Conservation (phyloP, 2,888 invertebrate species). For the Xylophagus ater region DNA sequence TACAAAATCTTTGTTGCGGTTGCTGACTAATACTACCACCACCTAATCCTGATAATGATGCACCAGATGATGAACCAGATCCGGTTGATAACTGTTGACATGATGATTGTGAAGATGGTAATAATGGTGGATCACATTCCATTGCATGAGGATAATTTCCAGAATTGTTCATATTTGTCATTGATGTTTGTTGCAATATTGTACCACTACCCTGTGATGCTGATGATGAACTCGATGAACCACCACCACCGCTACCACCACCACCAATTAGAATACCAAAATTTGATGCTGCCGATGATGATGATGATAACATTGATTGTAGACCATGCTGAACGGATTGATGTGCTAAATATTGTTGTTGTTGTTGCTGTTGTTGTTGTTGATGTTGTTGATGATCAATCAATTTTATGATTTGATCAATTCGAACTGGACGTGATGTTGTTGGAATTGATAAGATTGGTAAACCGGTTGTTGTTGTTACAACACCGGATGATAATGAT, state of each 20-base stretch:
- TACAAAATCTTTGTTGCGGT: too few relatives aligned
- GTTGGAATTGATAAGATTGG: slow-evolving; percentile 25
- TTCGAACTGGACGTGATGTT: slow-evolving; percentile 22
- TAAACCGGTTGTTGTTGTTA: slow-evolving; percentile 13
- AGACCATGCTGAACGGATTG: slow-evolving; percentile 26
- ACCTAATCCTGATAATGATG: too few relatives aligned
- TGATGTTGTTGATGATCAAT: slow-evolving; percentile 22
- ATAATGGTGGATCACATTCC: slow-evolving; percentile 66
- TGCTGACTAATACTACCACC: too few relatives aligned
- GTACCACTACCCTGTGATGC: slow-evolving; percentile 9
- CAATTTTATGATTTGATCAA: slow-evolving; percentile 24
- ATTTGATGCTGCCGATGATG: slow-evolving; percentile 19
- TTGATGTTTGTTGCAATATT: slow-evolving; percentile 16
- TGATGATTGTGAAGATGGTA: slow-evolving; percentile 23
- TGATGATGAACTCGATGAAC: slow-evolving; percentile 10
- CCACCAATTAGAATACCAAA: slow-evolving; percentile 18
- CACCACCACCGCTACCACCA: slow-evolving; percentile 5
- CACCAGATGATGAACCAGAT: slow-evolving; percentile 28
- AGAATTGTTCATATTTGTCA: slow-evolving; percentile 18
- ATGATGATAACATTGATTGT: slow-evolving; percentile 26
- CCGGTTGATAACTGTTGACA: slow-evolving; percentile 18
- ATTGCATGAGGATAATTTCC: slow-evolving; percentile 47
- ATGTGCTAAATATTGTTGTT: slow-evolving; percentile 21
- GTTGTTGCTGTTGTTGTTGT: slow-evolving; percentile 15
- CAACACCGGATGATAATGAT: slow-evolving; percentile 18